Evolutionary conservation across 2,113 vertebrate genomes (phyloP).

Genomic region (Mellivora capensis): DNA sequence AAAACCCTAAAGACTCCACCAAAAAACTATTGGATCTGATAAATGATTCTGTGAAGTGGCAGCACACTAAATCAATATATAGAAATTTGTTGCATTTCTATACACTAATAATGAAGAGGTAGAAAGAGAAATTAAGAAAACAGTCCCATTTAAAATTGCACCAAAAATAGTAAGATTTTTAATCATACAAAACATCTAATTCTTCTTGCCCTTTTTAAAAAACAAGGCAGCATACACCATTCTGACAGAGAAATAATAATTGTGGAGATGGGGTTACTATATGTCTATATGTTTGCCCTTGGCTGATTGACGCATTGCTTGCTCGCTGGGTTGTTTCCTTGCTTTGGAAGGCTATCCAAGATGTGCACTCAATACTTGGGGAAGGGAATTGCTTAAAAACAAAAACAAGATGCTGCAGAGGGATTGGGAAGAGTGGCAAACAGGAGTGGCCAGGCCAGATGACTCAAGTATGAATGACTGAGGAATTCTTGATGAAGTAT

Average conservation of each 20-base stretch:
- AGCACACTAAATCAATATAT: background rate
- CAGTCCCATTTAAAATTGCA: background rate
- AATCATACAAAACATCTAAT: constrained; percentile 69
- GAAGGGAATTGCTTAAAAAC: constrained; percentile 12
- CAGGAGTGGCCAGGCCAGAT: background rate
- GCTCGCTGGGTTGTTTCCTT: background rate
- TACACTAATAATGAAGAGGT: background rate
- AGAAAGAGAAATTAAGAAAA: background rate
- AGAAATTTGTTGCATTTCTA: background rate
- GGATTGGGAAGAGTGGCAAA: background rate
- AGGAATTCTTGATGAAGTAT: constrained; percentile 55
- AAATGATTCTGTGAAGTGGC: background rate
- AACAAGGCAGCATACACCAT: constrained; percentile 51
- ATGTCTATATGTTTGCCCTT: constrained; percentile 28
- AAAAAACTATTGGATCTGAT: background rate
- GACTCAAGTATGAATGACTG: background rate
- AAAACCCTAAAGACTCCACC: background rate
- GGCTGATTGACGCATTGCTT: constrained; percentile 59
- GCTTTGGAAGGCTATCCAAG: background rate
- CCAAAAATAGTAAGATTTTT: background rate
- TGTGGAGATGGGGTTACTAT: constrained; percentile 37
- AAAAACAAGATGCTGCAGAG: background rate
- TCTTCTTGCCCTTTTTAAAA: constrained; percentile 59
- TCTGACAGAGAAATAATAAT: background rate
- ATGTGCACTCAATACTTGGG: background rate